phyloP scores from a whole-genome alignment of 2,888 invertebrate genomes.

The Byasa hedistus region DNA sequence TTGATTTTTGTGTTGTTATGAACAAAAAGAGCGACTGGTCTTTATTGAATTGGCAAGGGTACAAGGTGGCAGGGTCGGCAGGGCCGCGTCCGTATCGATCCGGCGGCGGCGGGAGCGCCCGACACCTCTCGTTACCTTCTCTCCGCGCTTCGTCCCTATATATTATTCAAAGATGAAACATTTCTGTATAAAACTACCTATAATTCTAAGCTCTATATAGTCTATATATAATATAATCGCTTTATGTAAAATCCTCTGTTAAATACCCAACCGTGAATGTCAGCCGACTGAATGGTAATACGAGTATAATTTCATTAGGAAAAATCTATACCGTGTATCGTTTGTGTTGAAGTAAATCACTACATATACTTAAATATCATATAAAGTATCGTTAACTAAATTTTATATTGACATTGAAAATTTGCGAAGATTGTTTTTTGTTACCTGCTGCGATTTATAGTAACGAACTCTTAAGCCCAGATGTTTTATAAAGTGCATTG shows the following conservation, averaged over 20 bases:
- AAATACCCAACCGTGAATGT: constrained; percentile 4
- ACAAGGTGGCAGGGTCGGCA: constrained; percentile 45
- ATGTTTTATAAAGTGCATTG: background rate
- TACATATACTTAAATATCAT: background rate
- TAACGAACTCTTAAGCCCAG: background rate
- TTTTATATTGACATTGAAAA: background rate
- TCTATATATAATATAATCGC: background rate
- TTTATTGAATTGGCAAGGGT: constrained; percentile 52
- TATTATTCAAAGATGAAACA: constrained; percentile 11
- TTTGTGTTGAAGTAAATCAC: too few relatives aligned
- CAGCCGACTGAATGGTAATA: background rate
- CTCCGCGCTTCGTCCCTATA: constrained; percentile 12
- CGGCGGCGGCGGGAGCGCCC: constrained; percentile 47
- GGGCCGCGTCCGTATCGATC: constrained; percentile 51
- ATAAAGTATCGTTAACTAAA: background rate
- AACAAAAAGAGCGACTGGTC: constrained; percentile 30
- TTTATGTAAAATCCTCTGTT: background rate
- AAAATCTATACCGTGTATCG: background rate
- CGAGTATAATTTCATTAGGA: background rate
- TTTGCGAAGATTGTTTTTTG: background rate
- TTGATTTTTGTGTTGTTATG: constrained; percentile 3
- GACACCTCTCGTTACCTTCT: constrained; percentile 50
- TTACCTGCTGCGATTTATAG: background rate
- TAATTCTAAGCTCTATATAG: background rate
- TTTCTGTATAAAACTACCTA: background rate